Evolutionary conservation across 2,888 invertebrate genomes (phyloP).

Genomic region (Lingula anatina): DNA sequence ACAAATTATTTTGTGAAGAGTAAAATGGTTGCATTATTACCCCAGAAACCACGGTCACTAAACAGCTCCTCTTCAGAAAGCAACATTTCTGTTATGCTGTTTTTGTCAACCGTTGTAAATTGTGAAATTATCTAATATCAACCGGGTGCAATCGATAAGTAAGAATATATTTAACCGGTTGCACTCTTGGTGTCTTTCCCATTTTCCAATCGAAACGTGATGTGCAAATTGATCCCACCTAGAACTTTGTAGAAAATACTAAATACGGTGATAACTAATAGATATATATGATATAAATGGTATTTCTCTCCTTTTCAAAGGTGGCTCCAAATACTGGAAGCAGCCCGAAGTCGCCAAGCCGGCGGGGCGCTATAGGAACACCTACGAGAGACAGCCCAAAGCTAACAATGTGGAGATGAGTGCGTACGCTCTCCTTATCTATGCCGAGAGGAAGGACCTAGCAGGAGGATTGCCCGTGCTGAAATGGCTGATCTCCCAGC

Average conservation of each 20-base stretch:
- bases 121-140: no score
- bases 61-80: not conserved
- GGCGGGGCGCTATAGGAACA: not conserved
- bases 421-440: constrained; percentile 46
- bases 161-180: no score
- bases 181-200: no score
- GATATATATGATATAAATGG: not conserved
- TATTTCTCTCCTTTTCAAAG: constrained; percentile 12
- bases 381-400: constrained; percentile 17
- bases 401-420: constrained; percentile 47
- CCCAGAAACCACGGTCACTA: not conserved
- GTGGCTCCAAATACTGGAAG: constrained; percentile 38
- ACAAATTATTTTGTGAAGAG: no score
- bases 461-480: constrained; percentile 33
- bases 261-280: no score
- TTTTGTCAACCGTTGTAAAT: no score
- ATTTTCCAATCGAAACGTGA: no score
- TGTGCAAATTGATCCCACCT: no score
- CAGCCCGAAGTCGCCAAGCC: constrained; percentile 18
- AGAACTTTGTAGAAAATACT: no score
- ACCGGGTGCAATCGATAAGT: no score
- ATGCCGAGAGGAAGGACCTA: constrained; percentile 25
- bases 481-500: constrained; percentile 45
- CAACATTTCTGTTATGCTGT: not conserved
- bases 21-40: not conserved